phyloP scores from a whole-genome alignment of 2,797 vertebrate species.

The Labroides dimidiatus region DNA sequence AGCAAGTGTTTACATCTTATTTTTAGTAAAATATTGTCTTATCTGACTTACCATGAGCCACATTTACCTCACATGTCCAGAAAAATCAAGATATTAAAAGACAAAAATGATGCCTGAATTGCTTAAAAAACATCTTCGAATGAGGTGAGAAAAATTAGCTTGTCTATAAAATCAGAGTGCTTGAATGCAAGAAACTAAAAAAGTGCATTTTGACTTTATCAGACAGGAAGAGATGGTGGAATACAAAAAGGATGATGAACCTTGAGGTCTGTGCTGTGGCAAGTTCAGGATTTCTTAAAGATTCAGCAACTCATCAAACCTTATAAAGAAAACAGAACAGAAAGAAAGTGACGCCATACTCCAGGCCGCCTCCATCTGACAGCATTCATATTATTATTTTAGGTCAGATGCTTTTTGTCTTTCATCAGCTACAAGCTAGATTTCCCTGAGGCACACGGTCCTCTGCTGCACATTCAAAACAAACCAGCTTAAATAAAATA shows the following conservation, averaged over 20 bases:
- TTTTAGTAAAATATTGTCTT: too few species aligned
- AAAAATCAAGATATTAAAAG: too few species aligned
- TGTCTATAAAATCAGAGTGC: too few species aligned
- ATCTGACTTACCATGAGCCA: too few species aligned
- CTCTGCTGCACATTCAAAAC: slow-evolving; percentile 35
- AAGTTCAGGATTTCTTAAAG: background rate
- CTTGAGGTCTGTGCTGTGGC: slow-evolving; percentile 4
- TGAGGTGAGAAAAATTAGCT: too few species aligned
- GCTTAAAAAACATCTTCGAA: too few species aligned
- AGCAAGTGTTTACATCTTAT: too few species aligned
- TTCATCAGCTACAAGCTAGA: slow-evolving; percentile 21
- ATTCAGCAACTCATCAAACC: background rate
- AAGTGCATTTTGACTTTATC: background rate
- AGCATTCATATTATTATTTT: slow-evolving; percentile 10
- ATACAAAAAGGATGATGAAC: background rate
- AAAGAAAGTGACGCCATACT: background rate
- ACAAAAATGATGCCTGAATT: too few species aligned
- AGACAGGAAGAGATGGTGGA: background rate
- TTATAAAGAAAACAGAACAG: slow-evolving; percentile 7
- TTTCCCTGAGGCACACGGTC: slow-evolving; percentile 11
- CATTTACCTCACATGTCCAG: too few species aligned
- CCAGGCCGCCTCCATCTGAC: slow-evolving; percentile 7
- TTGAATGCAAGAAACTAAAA: too few species aligned
- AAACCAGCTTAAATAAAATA: slow-evolving; percentile 53
- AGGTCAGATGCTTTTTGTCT: slow-evolving; percentile 30